Evolutionary conservation across 2,888 invertebrate genomes (phyloP), one percentile per base, ranked within the genome.

Genomic region (Dascillus cervinus): DNA sequence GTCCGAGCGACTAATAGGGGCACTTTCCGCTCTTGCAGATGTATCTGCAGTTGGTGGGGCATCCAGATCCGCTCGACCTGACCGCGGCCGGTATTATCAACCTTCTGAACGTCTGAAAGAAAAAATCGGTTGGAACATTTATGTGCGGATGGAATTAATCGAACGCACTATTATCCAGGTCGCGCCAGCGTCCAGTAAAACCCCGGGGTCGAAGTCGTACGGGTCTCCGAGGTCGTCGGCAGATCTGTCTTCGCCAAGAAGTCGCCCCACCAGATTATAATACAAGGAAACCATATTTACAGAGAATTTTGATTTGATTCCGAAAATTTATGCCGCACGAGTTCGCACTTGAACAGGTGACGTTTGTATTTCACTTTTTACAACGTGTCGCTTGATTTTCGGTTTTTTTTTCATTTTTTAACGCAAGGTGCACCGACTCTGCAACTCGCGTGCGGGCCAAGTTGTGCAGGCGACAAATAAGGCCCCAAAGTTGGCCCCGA

Each of bases 81-180:
- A 8, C 4, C 13, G 12, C 35, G 11, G 29, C 26, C 5, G 43
- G 43, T 19, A 43, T 14, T 4, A 40, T 22, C 11, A 43, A 22
- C 11, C 26, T 32, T 22, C 29, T 32, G 5, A 43, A 20, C 2
- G 41, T 30, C 43, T 43, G 11, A 4, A 32, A 34, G 12, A 15
- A 27, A 17, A 3, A 11, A 14, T 13, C 5, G 17, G 15, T 26
- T 21, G 10, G 8, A 13, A 4, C 11, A 12, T 28, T 28, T 11
- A 9, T 12, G 13, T 24, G 26, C 8, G 15, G 9, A 21, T 13
- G 11, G 5, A 15, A 10, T 6, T 6, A 13, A 32, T 17, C 9
- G 3, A 15, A 29, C 29, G 21, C 38, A 46, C 46, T 26, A 34
- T 19, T 24, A 46, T 20, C 46, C 46, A 46, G 5, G 23, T 22